Percentiles rank a stretch among this genome's conserved stretches.
Evolutionary conservation across 2,888 invertebrate species (phyloP).

Genomic region (Volucella zonaria): DNA sequence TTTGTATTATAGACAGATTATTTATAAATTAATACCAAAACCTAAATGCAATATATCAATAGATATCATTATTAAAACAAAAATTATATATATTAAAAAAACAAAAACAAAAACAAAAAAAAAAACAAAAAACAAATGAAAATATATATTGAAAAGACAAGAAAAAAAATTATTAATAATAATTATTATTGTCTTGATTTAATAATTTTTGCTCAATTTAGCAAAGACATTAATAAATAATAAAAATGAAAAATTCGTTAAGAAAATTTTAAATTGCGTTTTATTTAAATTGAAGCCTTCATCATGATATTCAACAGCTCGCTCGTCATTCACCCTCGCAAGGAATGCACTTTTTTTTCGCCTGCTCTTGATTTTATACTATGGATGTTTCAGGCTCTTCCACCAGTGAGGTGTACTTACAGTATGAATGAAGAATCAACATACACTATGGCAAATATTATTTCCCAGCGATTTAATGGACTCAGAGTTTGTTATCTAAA

Average conservation of each 20-base stretch:
- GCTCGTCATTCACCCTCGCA: too few relatives aligned
- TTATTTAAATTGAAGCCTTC: constrained; percentile 17
- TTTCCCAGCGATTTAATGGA: too few relatives aligned
- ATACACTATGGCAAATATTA: too few relatives aligned
- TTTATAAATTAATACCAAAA: constrained; percentile 68
- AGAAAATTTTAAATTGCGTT: constrained; percentile 75
- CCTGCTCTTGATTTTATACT: too few relatives aligned
- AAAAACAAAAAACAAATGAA: constrained; percentile 34
- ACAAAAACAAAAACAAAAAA: constrained; percentile 29
- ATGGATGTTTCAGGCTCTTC: too few relatives aligned
- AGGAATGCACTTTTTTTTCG: too few relatives aligned
- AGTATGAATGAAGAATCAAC: too few relatives aligned
- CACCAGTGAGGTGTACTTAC: too few relatives aligned
- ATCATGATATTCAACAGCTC: too few relatives aligned
- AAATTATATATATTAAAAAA: constrained; percentile 60
- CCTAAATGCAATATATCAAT: constrained; percentile 73
- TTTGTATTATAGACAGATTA: constrained; percentile 60
- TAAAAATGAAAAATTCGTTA: constrained; percentile 81
- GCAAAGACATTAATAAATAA: constrained; percentile 78
- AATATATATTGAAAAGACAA: constrained; percentile 68
- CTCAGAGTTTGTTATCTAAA: too few relatives aligned
- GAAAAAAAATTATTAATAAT: constrained; percentile 65
- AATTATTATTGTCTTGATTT: constrained; percentile 76
- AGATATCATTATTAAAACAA: constrained; percentile 72
- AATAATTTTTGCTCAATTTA: constrained; percentile 82